A percentile compares a stretch with the other conserved stretches of the same genome.
Conservation (phyloP, 2,888 invertebrate genomes). For the Nephrotoma appendiculata region DNA sequence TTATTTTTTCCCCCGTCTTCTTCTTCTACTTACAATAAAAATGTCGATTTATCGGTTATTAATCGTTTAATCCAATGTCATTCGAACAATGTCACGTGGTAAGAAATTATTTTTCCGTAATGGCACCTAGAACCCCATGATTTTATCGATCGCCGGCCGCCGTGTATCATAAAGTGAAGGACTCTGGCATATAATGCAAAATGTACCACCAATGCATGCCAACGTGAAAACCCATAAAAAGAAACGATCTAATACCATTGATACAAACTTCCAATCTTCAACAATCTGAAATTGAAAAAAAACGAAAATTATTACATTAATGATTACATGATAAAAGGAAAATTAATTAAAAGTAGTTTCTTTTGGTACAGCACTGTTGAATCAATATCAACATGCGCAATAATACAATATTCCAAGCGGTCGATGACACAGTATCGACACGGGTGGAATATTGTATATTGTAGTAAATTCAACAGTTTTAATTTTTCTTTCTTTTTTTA, state of each 20-base stretch:
- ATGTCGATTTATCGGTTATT: background rate
- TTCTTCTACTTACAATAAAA: background rate
- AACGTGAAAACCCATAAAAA: conserved; percentile 94
- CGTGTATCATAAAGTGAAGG: conserved; percentile 84
- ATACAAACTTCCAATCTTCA: conserved; percentile 98
- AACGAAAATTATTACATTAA: background rate
- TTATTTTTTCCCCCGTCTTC: too few species aligned
- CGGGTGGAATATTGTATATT: too few species aligned
- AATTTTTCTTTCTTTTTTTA: too few species aligned
- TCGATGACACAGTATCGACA: too few species aligned
- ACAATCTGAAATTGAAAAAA: conserved; percentile 48
- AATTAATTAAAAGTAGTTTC: background rate
- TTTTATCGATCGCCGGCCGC: conserved; percentile 54
- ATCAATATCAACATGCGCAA: too few species aligned
- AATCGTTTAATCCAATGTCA: conserved; percentile 24
- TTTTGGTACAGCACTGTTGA: background rate
- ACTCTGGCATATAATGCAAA: conserved; percentile 84
- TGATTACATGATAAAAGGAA: background rate
- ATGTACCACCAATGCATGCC: conserved; percentile 84
- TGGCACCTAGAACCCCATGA: conserved; percentile 46
- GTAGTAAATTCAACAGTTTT: too few species aligned
- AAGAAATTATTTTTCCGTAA: conserved; percentile 51
- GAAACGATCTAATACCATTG: conserved; percentile 91
- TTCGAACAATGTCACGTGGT: conserved; percentile 40
- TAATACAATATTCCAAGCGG: too few species aligned